Conservation (phyloP, 2,888 invertebrate species). For the Nebria salina region DNA sequence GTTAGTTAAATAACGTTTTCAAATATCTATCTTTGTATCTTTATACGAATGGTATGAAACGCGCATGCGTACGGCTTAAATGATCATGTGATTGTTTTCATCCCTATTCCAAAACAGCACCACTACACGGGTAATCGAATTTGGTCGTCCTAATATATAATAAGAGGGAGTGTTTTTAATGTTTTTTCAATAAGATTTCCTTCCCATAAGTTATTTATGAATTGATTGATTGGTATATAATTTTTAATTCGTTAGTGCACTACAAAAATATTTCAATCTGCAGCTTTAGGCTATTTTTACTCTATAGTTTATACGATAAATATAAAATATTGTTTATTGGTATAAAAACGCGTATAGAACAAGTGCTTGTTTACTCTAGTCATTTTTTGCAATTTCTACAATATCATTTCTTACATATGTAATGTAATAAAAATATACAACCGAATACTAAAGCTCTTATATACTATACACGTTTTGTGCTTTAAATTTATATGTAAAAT, state of each 20-base stretch:
- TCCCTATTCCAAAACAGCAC: background rate
- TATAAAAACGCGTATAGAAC: too few relatives aligned
- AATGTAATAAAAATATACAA: too few relatives aligned
- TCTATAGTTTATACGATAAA: too few relatives aligned
- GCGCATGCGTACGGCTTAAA: conserved; percentile 6
- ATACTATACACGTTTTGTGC: too few relatives aligned
- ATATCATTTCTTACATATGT: too few relatives aligned
- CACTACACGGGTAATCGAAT: conserved; percentile 28
- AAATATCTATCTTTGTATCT: background rate
- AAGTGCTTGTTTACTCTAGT: too few relatives aligned
- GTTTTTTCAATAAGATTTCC: background rate
- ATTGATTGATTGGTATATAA: background rate
- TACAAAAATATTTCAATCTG: too few relatives aligned
- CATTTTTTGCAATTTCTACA: too few relatives aligned
- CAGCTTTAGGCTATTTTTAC: too few relatives aligned
- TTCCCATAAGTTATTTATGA: background rate
- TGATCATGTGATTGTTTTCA: conserved; percentile 41
- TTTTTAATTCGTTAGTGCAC: background rate
- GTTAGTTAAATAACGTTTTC: conserved; percentile 13
- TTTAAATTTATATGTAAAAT: too few relatives aligned
- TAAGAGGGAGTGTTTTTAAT: background rate
- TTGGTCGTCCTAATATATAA: conserved; percentile 20
- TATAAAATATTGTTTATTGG: too few relatives aligned
- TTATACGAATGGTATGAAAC: background rate
- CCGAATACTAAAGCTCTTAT: too few relatives aligned